phyloP scores from a whole-genome alignment of 2,888 invertebrate genomes.

The Apocheima hispidaria region DNA sequence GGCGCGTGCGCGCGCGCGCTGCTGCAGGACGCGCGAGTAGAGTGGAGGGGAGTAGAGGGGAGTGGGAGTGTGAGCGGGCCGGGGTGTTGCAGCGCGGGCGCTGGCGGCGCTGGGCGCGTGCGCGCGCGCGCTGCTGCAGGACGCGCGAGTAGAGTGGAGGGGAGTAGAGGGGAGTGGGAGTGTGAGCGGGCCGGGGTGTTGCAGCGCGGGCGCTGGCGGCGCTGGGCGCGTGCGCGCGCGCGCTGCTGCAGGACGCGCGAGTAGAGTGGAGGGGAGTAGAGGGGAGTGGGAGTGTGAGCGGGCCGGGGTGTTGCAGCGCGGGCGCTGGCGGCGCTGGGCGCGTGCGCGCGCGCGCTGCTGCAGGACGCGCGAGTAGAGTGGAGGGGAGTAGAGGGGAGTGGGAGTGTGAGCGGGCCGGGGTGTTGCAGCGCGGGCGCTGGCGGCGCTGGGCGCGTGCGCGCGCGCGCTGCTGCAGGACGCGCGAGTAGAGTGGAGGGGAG shows the following conservation, averaged over 20 bases:
- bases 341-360: slow-evolving; percentile 92
- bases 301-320: slow-evolving; percentile 61
- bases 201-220: slow-evolving; percentile 88
- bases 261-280: too few relatives aligned
- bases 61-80: background rate
- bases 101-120: slow-evolving; percentile 91
- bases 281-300: background rate
- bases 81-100: slow-evolving; percentile 76
- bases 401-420: background rate
- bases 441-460: slow-evolving; percentile 92
- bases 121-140: slow-evolving; percentile 94
- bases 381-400: too few relatives aligned
- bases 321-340: slow-evolving; percentile 91
- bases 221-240: slow-evolving; percentile 91
- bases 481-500: too few relatives aligned
- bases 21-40: slow-evolving; percentile 97
- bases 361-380: slow-evolving; percentile 98
- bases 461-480: slow-evolving; percentile 96
- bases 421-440: slow-evolving; percentile 85
- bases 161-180: background rate
- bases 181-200: background rate
- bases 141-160: too few relatives aligned
- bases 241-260: slow-evolving; percentile 97
- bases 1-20: slow-evolving; percentile 92
- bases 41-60: too few relatives aligned